Evolutionary conservation across 2,888 invertebrate genomes (phyloP), one percentile per base, ranked within the genome.

Genomic region (Acronicta alni): DNA sequence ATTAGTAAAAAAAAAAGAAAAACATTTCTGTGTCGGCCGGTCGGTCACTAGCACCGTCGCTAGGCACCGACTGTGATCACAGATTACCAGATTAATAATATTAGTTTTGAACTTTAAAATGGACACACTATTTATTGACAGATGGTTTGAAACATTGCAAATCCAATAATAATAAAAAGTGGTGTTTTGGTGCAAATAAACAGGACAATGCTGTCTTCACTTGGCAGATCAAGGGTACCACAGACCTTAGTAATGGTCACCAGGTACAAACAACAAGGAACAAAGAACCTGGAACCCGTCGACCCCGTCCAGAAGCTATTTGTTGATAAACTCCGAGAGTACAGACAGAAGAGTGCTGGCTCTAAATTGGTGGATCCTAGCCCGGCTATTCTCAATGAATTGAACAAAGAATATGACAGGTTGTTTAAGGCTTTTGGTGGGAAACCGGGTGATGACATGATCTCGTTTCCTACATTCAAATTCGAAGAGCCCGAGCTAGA

Each of bases 291-390:
- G 0, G 30, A 3, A 7, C 3, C 8, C 12, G n/a, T 15, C 0
- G 68, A 68, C 10, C 70, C 68, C n/a, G 59, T 68, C 23, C 68
- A 68, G 44, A 51, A 65, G 8, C 23, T 68, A 8, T 68, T 68
- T 26, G 6, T 68, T 0, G 51, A 59, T 0, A 68, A 68, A 60
- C 3, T 68, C 38, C 51, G 10, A 42, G 68, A 68, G 16, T 68
- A 68, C 20, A 45, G 10, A 20, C 0, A 15, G 1, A 70, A 43
- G 44, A 70, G 66, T 20, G 18, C 26, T 9, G 16, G 41, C 37
- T 51, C 42, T 0, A 2, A 37, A 0, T 20, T 68, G 0, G 30
- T 68, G 10, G 70, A 68, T 2, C 52, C 68, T 6, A 60, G 12
- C 18, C 55, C 48, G 8, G 7, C 1, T 14, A 26, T 68, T 9